Base-by-base conservation (phyloP, 1,140 invertebrate genomes). In the Spodoptera frugiperda region DNA sequence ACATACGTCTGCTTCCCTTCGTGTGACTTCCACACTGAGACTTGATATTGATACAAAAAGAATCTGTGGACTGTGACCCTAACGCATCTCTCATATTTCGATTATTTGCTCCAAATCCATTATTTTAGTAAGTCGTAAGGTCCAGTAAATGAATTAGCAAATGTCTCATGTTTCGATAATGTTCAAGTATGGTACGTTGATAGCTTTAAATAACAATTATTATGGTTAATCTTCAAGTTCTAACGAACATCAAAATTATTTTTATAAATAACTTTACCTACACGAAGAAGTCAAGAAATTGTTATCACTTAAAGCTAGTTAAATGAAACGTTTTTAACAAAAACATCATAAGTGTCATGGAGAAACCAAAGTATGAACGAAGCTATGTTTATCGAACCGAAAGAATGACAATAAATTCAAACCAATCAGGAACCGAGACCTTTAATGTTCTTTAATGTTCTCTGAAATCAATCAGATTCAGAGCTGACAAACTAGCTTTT, bases 1-100 rank as follows among this genome's bases (percentile, higher is more conserved):
- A 82, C 84, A 89, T 87, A 86, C 87, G 80, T 82, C 82, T 84
- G 80, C 83, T 87, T 87, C 83, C 86, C 82, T 86, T 84, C 84
- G 74, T 77, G 79, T 84, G 85, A 88, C 87, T 84, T 86, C 82
- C 79, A 84, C 83, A 84, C 85, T 84, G 80, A 82, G 84, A 86
- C 81, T 80, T 79, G 78, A 82, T 83, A 84, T 85, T 87, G 74
- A 83, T 82, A 85, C 82, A 82, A 84, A 86, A 86, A 83, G 78
- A 80, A 78, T 75, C 81, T 80, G 79, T 55, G 10, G 54, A 55
- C 33, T 17, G 57, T 82, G 25, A 81, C 75, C 73, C 8, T 59
- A 63, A 30, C 53, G 67, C 46, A 33, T 44, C 54, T 63, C 59
- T 79, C 73, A 68, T 39, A 49, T 70, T 78, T 79, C 19, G 25